phyloP scores from a whole-genome alignment of 2,797 vertebrate species.

The Gadopsis marmoratus region DNA sequence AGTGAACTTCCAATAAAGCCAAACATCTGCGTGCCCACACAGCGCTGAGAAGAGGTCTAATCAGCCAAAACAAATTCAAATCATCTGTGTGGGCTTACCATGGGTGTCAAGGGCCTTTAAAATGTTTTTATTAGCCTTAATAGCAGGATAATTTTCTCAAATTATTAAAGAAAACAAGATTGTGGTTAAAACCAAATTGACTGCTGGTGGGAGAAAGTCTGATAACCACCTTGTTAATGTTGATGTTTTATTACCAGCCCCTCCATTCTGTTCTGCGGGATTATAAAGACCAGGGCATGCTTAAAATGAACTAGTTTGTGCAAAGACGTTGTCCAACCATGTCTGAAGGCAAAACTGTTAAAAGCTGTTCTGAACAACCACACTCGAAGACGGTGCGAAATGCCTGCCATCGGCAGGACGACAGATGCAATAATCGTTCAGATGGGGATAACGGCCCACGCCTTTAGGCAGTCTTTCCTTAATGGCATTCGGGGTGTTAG shows the following conservation, averaged over 20 bases:
- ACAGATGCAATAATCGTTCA: background rate
- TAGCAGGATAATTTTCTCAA: background rate
- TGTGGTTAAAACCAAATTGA: background rate
- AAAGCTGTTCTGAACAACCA: background rate
- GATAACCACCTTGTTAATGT: background rate
- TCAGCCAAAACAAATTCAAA: slow-evolving; percentile 1
- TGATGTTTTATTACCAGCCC: background rate
- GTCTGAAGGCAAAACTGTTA: slow-evolving; percentile 7
- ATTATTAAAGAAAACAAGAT: background rate
- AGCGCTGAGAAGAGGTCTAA: background rate
- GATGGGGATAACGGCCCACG: background rate
- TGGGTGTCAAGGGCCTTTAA: background rate
- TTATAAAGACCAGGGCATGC: background rate
- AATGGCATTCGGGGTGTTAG: background rate
- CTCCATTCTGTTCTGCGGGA: background rate
- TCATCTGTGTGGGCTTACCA: background rate
- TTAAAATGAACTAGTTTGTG: background rate
- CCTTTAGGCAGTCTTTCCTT: background rate
- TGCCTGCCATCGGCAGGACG: background rate
- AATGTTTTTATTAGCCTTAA: background rate
- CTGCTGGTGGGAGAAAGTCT: background rate
- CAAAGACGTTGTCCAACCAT: background rate
- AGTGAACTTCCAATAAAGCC: background rate
- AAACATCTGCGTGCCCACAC: background rate
- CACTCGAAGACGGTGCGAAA: background rate